phyloP scores from a whole-genome alignment of 2,888 invertebrate genomes.

The Mycalesis mineus region DNA sequence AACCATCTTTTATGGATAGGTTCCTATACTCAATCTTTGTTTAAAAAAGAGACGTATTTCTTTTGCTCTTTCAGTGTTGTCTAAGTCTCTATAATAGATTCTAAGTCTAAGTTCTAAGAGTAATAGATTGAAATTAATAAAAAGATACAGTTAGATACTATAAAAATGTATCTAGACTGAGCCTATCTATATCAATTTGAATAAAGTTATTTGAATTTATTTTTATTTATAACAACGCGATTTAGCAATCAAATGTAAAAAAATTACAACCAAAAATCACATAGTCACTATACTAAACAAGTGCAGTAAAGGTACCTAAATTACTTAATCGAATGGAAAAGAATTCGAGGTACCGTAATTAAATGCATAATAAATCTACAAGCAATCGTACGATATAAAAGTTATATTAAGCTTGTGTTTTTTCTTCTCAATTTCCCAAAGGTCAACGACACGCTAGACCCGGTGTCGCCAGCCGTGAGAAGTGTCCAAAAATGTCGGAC shows the following conservation, averaged over 20 bases:
- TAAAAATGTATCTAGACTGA: too few relatives aligned
- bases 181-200: too few relatives aligned
- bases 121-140: too few relatives aligned
- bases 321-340: constrained; percentile 1
- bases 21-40: too few relatives aligned
- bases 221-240: too few relatives aligned
- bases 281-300: background rate
- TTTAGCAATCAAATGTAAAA: background rate
- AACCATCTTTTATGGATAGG: too few relatives aligned
- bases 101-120: too few relatives aligned
- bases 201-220: too few relatives aligned
- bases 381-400: constrained; percentile 29
- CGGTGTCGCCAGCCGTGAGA: constrained; percentile 67
- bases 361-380: constrained; percentile 24
- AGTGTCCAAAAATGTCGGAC: constrained; percentile 51
- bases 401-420: constrained; percentile 24
- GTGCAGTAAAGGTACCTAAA: background rate
- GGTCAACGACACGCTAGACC: constrained; percentile 66
- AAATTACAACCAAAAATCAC: background rate
- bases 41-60: too few relatives aligned
- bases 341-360: constrained; percentile 18
- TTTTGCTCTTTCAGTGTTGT: too few relatives aligned
- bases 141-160: too few relatives aligned
- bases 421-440: constrained; percentile 36
- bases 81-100: too few relatives aligned